Conservation (phyloP, 2,888 invertebrate genomes). For the Flabesymbios commensalis region DNA sequence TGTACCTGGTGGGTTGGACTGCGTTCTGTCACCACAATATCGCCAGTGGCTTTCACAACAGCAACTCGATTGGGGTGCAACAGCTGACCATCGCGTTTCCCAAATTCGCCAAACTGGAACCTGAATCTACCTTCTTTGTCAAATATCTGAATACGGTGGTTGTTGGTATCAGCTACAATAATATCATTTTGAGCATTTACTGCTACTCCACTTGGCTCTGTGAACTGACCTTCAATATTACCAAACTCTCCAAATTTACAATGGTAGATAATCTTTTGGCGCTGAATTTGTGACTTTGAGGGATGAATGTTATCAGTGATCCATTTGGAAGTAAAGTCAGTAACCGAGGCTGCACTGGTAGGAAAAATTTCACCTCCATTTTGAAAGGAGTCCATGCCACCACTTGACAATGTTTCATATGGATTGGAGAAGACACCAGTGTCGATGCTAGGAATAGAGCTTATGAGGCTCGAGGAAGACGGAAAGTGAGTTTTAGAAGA, state of each 20-base stretch:
- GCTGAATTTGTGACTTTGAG: constrained; percentile 84
- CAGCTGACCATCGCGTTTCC: constrained; percentile 92
- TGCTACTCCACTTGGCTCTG: constrained; percentile 99
- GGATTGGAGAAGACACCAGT: constrained; percentile 16
- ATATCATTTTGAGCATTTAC: constrained; percentile 99
- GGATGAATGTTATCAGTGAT: constrained; percentile 65
- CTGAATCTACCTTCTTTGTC: constrained; percentile 99
- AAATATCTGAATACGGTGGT: constrained; percentile 98
- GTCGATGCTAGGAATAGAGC: not conserved
- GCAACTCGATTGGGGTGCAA: constrained; percentile 98
- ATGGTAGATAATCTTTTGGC: constrained; percentile 99
- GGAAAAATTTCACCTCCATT: constrained; percentile 57
- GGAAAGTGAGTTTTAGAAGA: constrained; percentile 26
- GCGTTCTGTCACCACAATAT: constrained; percentile 97
- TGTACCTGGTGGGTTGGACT: constrained; percentile 93
- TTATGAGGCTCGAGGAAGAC: constrained; percentile 16
- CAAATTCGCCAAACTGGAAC: constrained; percentile 99
- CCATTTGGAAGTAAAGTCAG: constrained; percentile 87
- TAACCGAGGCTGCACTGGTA: constrained; percentile 67
- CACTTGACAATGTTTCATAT: constrained; percentile 97
- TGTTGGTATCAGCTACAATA: constrained; percentile 94
- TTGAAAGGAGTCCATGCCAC: constrained; percentile 68
- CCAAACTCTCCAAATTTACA: constrained; percentile 99
- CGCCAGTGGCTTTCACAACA: constrained; percentile 97
- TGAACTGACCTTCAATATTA: constrained; percentile 81